Evolutionary conservation across 2,888 invertebrate genomes (phyloP).

Genomic region (Glyphotaelius pellucidus): DNA sequence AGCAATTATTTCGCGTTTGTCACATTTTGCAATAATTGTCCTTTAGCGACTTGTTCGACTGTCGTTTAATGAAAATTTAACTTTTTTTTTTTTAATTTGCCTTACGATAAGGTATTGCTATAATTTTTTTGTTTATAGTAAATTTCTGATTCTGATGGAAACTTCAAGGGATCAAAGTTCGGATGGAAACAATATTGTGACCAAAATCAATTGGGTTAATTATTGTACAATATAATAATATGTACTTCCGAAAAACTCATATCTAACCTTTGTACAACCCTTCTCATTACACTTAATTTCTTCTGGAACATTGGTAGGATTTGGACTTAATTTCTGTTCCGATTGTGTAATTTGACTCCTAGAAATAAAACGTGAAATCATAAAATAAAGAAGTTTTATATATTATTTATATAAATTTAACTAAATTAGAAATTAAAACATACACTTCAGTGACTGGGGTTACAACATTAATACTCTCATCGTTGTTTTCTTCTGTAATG

Average conservation of each 20-base stretch:
- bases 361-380: not conserved
- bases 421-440: not conserved
- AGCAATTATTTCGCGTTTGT: too few species aligned
- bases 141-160: too few species aligned
- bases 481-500: conserved; percentile 13
- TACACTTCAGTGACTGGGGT: not conserved
- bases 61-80: too few species aligned
- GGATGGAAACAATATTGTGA: too few species aligned
- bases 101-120: too few species aligned
- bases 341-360: not conserved
- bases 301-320: not conserved
- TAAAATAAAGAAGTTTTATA: not conserved
- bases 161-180: too few species aligned
- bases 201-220: too few species aligned
- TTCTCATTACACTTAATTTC: not conserved
- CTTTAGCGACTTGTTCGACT: too few species aligned
- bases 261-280: not conserved
- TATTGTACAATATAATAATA: not conserved
- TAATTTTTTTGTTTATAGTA: too few species aligned
- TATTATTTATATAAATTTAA: not conserved
- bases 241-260: not conserved
- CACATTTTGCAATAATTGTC: too few species aligned
- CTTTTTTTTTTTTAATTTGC: too few species aligned
- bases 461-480: not conserved
- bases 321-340: not conserved